A percentile compares a stretch with the other conserved stretches of the same genome.
phyloP scores from a whole-genome alignment of 2,888 invertebrate genomes.

The Lomographa bimaculata region DNA sequence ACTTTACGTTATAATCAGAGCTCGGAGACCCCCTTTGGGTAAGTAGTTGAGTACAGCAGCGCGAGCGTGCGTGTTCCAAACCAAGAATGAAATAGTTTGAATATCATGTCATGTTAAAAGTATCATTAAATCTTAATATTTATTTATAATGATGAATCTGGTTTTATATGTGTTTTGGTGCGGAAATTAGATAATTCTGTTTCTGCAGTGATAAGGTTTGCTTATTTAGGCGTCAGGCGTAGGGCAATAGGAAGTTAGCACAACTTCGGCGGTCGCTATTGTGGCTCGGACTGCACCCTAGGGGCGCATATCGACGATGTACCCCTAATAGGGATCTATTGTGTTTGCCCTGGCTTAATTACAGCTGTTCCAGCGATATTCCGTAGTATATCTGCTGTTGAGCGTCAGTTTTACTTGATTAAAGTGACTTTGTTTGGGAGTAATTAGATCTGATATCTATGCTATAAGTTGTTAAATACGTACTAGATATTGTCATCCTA shows the following conservation, averaged over 20 bases:
- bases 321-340: constrained; percentile 68
- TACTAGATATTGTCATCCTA: too few relatives aligned
- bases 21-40: too few relatives aligned
- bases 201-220: constrained; percentile 6
- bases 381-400: constrained; percentile 11
- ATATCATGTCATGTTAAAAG: too few relatives aligned
- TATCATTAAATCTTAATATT: too few relatives aligned
- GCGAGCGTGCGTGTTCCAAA: too few relatives aligned
- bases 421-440: constrained; percentile 8
- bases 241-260: constrained; percentile 29
- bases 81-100: too few relatives aligned
- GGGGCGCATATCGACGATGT: constrained; percentile 57
- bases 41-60: too few relatives aligned
- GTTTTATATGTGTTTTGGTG: too few relatives aligned
- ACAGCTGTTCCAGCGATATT: constrained; percentile 35
- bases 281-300: constrained; percentile 48
- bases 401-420: constrained; percentile 20
- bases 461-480: too few relatives aligned
- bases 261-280: constrained; percentile 20
- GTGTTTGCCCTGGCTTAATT: constrained; percentile 54
- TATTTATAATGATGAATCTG: too few relatives aligned
- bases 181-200: too few relatives aligned
- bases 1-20: too few relatives aligned
- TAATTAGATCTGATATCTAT: constrained; percentile 1
- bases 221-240: constrained; percentile 12